Conservation (phyloP, 1,140 invertebrate genomes). For the Drosophila serrata region DNA sequence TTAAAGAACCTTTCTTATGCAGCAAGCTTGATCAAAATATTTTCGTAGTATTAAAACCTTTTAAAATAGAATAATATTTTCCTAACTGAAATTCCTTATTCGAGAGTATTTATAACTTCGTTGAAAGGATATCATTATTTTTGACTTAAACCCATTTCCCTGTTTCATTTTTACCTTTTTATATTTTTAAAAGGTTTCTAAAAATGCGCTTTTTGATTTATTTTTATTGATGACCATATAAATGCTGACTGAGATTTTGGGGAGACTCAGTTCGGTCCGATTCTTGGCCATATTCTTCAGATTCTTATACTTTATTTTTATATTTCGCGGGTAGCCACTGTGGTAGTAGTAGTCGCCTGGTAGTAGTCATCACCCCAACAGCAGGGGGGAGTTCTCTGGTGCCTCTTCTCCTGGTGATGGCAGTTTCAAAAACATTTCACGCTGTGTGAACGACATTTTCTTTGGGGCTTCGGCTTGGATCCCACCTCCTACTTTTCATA, state of each 20-base stretch:
- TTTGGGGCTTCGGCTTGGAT: constrained; percentile 39
- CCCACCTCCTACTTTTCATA: constrained; percentile 75
- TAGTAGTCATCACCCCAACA: constrained; percentile 80
- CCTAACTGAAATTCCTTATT: rapidly evolving
- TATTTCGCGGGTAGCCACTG: constrained; percentile 37
- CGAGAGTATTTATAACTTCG: background rate
- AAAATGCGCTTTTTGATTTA: constrained; percentile 79
- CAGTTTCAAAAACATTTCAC: constrained; percentile 66
- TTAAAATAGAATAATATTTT: background rate
- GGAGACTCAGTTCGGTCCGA: constrained; percentile 11
- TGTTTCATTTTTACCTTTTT: constrained; percentile 4
- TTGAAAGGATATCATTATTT: background rate
- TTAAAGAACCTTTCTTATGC: background rate
- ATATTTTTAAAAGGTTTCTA: constrained; percentile 53
- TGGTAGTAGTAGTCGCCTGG: constrained; percentile 49
- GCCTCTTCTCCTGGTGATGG: constrained; percentile 32
- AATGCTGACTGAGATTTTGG: constrained; percentile 52
- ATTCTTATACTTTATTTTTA: background rate
- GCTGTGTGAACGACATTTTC: constrained; percentile 85
- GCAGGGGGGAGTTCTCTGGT: constrained; percentile 63
- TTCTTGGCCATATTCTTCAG: background rate
- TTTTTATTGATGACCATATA: constrained; percentile 83
- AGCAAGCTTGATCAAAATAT: background rate
- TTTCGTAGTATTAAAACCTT: background rate
- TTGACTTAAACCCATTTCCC: too few relatives aligned